Base-by-base conservation (phyloP, 2,888 invertebrate species). In the Dorcus parallelipipedus region DNA sequence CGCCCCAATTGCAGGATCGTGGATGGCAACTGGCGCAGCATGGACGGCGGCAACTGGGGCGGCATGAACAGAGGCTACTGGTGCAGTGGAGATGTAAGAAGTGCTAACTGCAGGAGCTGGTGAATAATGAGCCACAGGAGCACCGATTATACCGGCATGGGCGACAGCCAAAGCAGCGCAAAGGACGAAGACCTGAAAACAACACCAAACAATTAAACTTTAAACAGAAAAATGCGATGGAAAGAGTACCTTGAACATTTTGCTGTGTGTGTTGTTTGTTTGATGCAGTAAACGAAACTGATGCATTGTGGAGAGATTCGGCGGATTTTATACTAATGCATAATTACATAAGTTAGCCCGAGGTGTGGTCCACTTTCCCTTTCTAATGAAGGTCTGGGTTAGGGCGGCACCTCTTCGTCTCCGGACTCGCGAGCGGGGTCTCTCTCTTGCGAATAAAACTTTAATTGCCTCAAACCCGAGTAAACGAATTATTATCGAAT, bases 151-250 rank as follows among this genome's bases (percentile, higher is more conserved):
- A 63, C 87, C 87, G 56, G 86, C 87, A 71, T 81, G 82, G 70
- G 83, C 84, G 64, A 82, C 79, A 68, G 85, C 83, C 76, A 84
- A 81, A 69, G 81, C 78, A 73, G 85, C 81, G 72, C 82, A 78
- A 71, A 87, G 76, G 55, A 84, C 75, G 48, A 52, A 17, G 48
- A 57, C 33, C 53, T 53, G 47, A 43, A 54, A 17, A 47, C 7
- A 26, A 52, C 39, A 52, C 20, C 20, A 20, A 20, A 20, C 20
- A 20, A 20, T 20, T 20, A 20, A 20, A 20, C 20, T 20, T 48
- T 33, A n/a, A 56, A 38, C 42, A 33, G 23, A 43, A 5, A 33
- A 4, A 51, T 40, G 9, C 7, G 17, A 20, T 9, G 20, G 48
- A 50, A 40, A 54, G 67, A 71, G 71, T 70, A 75, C 75, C 73